phyloP scores from a whole-genome alignment of 53 echinoderm and acorn worm genomes.

The Pentamera pediparva region DNA sequence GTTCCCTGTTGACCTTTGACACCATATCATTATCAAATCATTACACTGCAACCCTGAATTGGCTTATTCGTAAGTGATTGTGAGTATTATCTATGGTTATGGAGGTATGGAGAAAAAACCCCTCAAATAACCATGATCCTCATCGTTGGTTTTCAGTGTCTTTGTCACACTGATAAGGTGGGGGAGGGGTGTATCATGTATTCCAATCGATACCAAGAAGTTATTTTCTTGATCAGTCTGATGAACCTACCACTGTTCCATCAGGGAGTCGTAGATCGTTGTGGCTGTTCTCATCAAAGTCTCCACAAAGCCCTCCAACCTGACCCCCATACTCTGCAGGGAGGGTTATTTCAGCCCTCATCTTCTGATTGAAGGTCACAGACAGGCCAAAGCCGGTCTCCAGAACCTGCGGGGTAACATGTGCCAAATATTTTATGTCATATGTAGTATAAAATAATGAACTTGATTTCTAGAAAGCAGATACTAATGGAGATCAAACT shows the following conservation, averaged over 20 bases:
- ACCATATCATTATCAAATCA: too few species aligned
- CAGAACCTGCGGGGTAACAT: not conserved
- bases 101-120: too few species aligned
- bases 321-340: slow-evolving; percentile 11
- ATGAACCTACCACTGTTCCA: slow-evolving; percentile 55
- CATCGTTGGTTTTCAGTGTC: too few species aligned
- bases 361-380: slow-evolving; percentile 8
- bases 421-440: not conserved
- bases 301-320: slow-evolving; percentile 36
- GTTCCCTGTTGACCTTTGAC: too few species aligned
- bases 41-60: too few species aligned
- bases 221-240: too few species aligned
- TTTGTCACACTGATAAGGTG: too few species aligned
- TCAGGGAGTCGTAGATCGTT: slow-evolving; percentile 56
- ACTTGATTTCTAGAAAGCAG: not conserved
- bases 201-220: too few species aligned
- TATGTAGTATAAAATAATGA: not conserved
- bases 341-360: not conserved
- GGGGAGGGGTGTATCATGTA: too few species aligned
- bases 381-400: slow-evolving; percentile 31
- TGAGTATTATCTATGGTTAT: too few species aligned
- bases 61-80: too few species aligned
- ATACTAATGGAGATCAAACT: not conserved
- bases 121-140: too few species aligned
- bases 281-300: slow-evolving; percentile 25